Base-by-base conservation (phyloP, 2,888 invertebrate species). In the Scelioninae gen. 2 region DNA sequence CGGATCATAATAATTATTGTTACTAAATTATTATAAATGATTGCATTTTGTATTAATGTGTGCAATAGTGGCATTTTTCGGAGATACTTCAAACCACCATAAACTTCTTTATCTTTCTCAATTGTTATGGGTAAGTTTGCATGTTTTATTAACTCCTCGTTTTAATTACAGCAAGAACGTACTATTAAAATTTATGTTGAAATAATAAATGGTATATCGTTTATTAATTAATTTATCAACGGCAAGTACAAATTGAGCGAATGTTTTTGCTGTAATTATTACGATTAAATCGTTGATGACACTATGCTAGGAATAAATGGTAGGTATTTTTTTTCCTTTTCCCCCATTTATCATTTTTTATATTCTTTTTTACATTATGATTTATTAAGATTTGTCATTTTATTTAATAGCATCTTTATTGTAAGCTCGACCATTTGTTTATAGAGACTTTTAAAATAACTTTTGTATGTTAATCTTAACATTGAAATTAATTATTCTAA, bases 41-140 rank as follows among this genome's bases (percentile, higher is more conserved):
- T 52, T 61, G 63, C 33, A 33, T 68, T 73, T 11, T 63, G 48
- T 68, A 65, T 73, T 67, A 35, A 52, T 68, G 73, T 67, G 71
- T 58, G 52, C 68, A 46, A 80, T 84, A 84, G 84, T 84, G 84
- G 88, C 89, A 84, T 88, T 88, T 83, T 88, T 89, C 84, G 89
- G 89, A 85, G 88, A 88, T 77, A 88, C 88, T 84, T 88, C 87
- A 85, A 88, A 89, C 84, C 88, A 89, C 80, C 89, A 89, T 86
- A 89, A 87, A 85, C 87, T 89, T 81, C 88, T 89, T 83, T 89
- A 88, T 85, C 86, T 89, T 80, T 89, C 89, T 75, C 89, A 89
- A 87, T 87, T 78, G 87, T 87, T 70, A 81, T 88, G 88, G n/a
- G 88, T 89, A 87, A 87, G 88, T 88, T 86, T 87, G 85, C 85